Base-by-base conservation (phyloP, 2,113 vertebrate species). In the Chunga burmeisteri region DNA sequence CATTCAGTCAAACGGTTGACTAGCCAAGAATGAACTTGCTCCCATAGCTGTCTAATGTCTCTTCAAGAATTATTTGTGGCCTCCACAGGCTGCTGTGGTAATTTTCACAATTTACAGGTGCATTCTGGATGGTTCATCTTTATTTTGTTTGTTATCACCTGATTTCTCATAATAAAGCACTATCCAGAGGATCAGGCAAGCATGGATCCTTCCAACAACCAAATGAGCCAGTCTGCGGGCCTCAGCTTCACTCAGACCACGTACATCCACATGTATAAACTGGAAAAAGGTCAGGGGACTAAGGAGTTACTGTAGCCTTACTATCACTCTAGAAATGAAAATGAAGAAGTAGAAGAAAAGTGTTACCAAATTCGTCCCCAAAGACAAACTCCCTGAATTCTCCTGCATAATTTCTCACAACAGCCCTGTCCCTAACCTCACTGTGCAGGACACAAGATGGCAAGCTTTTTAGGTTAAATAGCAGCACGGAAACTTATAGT, bases 401-500 rank as follows among this genome's bases (percentile, higher is more conserved):
- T 66, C 29, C 21, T 13, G 6, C 16, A 16, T 9, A 59, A 18
- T 71, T 77, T 52, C 21, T 30, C 38, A 14, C 5, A 81, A 70
- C 2, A 55, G 16, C 10, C 25, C 34, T 44, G 9, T 58, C 62
- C 17, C 17, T 34, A 81, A 71, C 6, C 5, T 58, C 44, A n/a
- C 16, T 6, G 5, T 3, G 1, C 9, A 84, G 34, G 34, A 62
- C 14, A 74, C 8, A 78, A 63, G 2, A 47, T 13, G 8, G 16
- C 17, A 94, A 77, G 44, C 14, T 13, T 40, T 46, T 74, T 59
- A 75, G 4, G 3, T 42, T n/a, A 59, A 36, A 15, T 10, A 47
- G 15, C 29, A 75, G 38, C 42, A 83, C 1, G 2, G 4, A 56
- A 71, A 32, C 21, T 47, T 49, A 13, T 0, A 59, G 20, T 15